Evolutionary conservation across 2,113 vertebrate species (phyloP).

Genomic region (Nyctibius bracteatus): DNA sequence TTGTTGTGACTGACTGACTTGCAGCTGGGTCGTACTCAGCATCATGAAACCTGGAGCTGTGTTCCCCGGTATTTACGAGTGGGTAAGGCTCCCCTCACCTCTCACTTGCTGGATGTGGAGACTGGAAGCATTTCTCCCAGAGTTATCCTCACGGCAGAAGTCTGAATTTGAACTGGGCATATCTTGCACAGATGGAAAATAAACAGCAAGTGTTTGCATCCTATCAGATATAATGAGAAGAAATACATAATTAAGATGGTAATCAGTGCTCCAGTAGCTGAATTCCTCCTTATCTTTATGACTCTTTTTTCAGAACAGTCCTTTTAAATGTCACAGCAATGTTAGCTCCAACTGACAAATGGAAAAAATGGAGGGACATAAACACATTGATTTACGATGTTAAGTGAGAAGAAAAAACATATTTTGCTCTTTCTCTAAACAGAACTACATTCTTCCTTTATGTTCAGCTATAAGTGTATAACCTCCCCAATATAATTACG

Average conservation of each 20-base stretch:
- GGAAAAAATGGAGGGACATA: neutral
- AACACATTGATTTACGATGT: neutral
- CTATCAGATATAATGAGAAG: slow-evolving; percentile 17
- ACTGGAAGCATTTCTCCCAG: neutral
- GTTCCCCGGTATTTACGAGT: neutral
- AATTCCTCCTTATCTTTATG: neutral
- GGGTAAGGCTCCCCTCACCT: neutral
- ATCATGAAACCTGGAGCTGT: neutral
- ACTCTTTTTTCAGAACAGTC: neutral
- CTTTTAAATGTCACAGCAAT: slow-evolving; percentile 16
- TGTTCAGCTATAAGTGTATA: neutral
- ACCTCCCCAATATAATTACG: neutral
- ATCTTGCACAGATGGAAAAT: neutral
- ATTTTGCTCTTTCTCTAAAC: neutral
- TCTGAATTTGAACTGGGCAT: neutral
- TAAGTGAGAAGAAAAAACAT: neutral
- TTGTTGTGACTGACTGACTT: slow-evolving; percentile 7
- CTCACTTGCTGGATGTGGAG: neutral
- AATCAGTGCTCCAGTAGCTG: neutral
- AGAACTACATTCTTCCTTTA: neutral
- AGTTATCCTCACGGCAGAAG: neutral
- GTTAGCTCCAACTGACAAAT: slow-evolving; percentile 1
- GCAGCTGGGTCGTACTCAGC: neutral
- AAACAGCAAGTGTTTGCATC: neutral
- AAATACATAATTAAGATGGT: slow-evolving; percentile 26